Evolutionary conservation across 2,113 vertebrate species (phyloP).

Genomic region (Otocyon megalotis): DNA sequence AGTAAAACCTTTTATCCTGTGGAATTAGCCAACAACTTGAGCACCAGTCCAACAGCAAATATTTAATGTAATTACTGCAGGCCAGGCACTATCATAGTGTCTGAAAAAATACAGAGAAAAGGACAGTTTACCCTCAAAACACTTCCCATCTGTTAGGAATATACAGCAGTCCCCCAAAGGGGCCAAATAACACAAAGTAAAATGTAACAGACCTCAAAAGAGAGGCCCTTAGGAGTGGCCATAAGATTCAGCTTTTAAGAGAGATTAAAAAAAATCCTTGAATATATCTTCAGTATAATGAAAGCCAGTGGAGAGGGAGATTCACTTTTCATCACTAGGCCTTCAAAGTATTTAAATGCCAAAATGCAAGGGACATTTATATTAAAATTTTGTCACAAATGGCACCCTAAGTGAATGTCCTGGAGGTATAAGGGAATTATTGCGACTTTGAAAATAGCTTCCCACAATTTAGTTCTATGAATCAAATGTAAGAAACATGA

Average conservation of each 20-base stretch:
- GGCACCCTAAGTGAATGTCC: conserved; percentile 48
- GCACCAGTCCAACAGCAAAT: background rate
- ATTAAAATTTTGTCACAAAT: conserved; percentile 52
- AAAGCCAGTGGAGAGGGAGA: conserved; percentile 2
- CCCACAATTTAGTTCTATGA: conserved; percentile 6
- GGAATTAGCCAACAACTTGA: background rate
- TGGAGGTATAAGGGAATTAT: conserved; percentile 54
- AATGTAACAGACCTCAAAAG: background rate
- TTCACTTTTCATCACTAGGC: conserved; percentile 59
- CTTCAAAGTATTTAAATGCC: conserved; percentile 60
- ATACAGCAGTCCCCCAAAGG: background rate
- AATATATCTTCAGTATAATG: background rate
- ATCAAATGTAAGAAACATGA: background rate
- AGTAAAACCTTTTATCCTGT: background rate
- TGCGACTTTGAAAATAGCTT: conserved; percentile 46
- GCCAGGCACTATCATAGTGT: background rate
- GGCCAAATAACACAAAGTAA: background rate
- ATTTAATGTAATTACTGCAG: background rate
- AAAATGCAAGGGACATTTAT: conserved; percentile 39
- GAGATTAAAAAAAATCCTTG: background rate
- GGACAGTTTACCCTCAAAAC: background rate
- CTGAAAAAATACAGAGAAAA: background rate
- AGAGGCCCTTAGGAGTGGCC: background rate
- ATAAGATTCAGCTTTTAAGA: conserved; percentile 27
- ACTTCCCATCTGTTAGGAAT: conserved; percentile 20